Base-by-base conservation (phyloP, 2,113 vertebrate species). In the Etheostoma cragini region DNA sequence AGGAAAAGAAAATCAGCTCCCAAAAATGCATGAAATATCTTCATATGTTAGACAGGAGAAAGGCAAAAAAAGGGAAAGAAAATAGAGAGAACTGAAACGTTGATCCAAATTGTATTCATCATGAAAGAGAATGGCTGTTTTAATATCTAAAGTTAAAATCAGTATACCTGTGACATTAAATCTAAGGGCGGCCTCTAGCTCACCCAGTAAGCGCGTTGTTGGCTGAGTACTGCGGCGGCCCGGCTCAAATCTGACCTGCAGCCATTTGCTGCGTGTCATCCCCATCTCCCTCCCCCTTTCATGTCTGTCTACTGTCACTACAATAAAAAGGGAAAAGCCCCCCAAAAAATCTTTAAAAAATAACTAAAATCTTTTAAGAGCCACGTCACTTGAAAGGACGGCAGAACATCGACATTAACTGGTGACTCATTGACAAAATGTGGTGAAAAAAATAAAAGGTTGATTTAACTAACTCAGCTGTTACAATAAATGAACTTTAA, bases 131-230 rank as follows among this genome's bases (percentile, higher is more conserved):
- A 45, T 69, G 2, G 0, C 52, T 50, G 63, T 54, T 74, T 53
- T 17, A 54, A 45, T 38, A 63, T 64, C 0, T 1, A 5, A 14
- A 38, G 53, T 68, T 53, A 3, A 68, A 68, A 68, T 87, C 8
- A 58, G 35, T 50, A 76, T 74, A 81, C 72, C 33, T 67, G 38
- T 47, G 57, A 78, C 24, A 42, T 68, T 24, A 75, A 76, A 83
- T 50, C 35, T 50, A 60, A 30, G 30, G 30, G 30, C 4, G 30
- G 30, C 26, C 26, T 26, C 26, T 26, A 26, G 26, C 26, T 26
- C 26, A 26, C 26, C 26, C 26, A 3, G 26, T 26, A 26, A 26
- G 26, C 1, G 26, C 26, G 26, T 26, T 26, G 26, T 26, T 26
- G 26, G n/a, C n/a, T n/a, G n/a, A n/a, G n/a, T 26, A 1, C 26